Base-by-base conservation (phyloP, 2,113 vertebrate genomes). In the Phyllostomus discolor region DNA sequence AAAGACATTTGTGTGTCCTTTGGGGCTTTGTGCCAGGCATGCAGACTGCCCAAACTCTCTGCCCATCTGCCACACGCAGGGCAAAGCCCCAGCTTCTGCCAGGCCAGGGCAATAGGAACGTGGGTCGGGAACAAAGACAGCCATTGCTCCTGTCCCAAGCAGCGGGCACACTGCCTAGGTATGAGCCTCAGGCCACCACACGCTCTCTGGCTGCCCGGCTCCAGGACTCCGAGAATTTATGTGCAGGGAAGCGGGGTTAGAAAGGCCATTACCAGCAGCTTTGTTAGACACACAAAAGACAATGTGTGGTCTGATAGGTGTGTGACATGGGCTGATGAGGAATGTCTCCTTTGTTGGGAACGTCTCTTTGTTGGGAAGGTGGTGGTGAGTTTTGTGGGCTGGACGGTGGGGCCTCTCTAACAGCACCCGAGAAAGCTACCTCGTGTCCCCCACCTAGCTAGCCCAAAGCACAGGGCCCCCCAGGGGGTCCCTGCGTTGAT, bases 1-100 rank as follows among this genome's bases (percentile, higher is more conserved):
- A 98, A 98, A 98, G 46, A 46, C 6, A n/a, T 94, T 95, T 82
- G 50, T 96, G 83, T 96, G 88, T 48, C 46, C 8, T 94, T 57
- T 41, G 43, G 64, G 84, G 72, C 72, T 87, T 86, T 7, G 4
- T 0, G 24, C 90, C 92, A 93, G 70, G 70, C 35, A 1, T 41
- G 4, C 28, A 73, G 54, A 57, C 14, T 64, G 92, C 14, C 73
- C 62, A 86, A 84, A 92, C 66, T 97, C 95, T 96, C 90, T 85
- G 33, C 84, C 87, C 83, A 80, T 96, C 95, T 96, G 88, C 87
- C 46, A 1, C 75, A 48, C 1, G 20, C 75, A 96, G 92, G 90
- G 79, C 84, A 84, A 0, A 3, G 83, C 76, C 52, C 92, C 9
- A 10, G 86, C 69, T 62, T 70, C 48, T 4, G 48, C 80, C 59